Evolutionary conservation across 2,113 vertebrate species (phyloP).

Genomic region (Capreolus pygargus): DNA sequence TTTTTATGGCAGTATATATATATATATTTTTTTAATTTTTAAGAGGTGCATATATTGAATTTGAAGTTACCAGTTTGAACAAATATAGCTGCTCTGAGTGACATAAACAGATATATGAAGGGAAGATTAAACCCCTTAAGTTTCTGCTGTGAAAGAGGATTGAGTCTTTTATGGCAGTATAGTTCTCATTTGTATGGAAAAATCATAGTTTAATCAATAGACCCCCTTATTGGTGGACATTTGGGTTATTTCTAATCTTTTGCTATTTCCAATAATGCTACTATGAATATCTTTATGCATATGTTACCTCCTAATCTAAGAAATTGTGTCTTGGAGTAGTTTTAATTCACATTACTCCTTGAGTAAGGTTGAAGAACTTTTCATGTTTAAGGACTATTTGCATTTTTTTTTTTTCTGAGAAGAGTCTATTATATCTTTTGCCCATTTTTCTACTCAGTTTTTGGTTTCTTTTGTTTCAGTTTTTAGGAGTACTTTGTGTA

Average conservation of each 20-base stretch:
- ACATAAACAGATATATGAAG: no score
- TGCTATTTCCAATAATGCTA: background rate
- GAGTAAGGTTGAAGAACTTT: background rate
- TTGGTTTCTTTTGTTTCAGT: background rate
- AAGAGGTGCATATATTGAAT: no score
- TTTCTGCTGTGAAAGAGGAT: no score
- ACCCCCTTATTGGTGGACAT: background rate
- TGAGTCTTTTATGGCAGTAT: background rate
- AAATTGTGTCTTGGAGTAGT: background rate
- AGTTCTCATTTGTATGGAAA: background rate
- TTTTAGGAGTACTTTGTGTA: background rate
- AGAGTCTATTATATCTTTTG: background rate
- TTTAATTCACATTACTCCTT: background rate
- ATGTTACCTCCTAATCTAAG: background rate
- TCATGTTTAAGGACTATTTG: background rate
- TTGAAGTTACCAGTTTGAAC: no score
- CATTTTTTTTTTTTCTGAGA: background rate
- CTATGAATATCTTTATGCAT: background rate
- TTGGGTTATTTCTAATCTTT: background rate
- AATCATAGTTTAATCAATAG: background rate
- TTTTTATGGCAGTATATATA: background rate
- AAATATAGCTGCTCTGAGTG: no score
- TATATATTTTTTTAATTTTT: no score
- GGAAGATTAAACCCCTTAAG: no score
- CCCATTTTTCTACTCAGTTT: background rate